Base-by-base conservation (phyloP, 2,888 invertebrate species). In the Kuschelorhynchus macadamiae region DNA sequence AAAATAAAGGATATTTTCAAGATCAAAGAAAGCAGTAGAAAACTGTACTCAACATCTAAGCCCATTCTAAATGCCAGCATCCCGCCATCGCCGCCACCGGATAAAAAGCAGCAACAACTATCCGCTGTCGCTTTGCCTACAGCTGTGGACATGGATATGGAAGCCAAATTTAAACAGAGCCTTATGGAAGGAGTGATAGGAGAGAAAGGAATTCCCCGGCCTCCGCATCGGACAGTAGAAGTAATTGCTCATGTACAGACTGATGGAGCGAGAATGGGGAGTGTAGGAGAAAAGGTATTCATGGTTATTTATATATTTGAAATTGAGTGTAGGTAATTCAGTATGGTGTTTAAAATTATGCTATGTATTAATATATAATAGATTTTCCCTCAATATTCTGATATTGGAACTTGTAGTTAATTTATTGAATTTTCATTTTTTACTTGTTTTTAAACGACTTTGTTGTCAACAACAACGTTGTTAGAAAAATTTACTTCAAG, bases 111-210 rank as follows among this genome's bases (percentile, higher is more conserved):
- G 53, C 65, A 61, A 20, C 41, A 55, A 20, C n/a, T 44, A 7
- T 18, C 47, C 1, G 20, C 60, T 59, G 77, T 84, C 59, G 76
- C 84, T 32, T 81, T 86, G 60, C 85, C 86, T 2, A 85, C 84
- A 4, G 74, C 77, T 4, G 84, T 84, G 44, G 85, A 85, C 73
- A 82, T 83, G 49, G 82, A 83, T 71, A 82, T 84, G 83, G 88
- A 88, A 76, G 87, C 87, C 30, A 88, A 88, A 75, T 86, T 88
- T 56, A 88, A 88, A 73, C 88, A 88, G 74, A 85, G 88, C 67
- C 77, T 88, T 44, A 77, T 88, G 67, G 88, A 89, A 75, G 85
- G 83, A 47, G 78, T 56, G 32, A 67, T 67, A 21, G 71, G 69
- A 17, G 71, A 70, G 14, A 67, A 79, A 68, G 81, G 80, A 12